Percentiles rank a stretch among this genome's conserved stretches.
These are phyloP conservation scores for Thunnus thynnus DNA, from an alignment of 2,113 vertebrate genomes.

Conservation along the genomic window DNA sequence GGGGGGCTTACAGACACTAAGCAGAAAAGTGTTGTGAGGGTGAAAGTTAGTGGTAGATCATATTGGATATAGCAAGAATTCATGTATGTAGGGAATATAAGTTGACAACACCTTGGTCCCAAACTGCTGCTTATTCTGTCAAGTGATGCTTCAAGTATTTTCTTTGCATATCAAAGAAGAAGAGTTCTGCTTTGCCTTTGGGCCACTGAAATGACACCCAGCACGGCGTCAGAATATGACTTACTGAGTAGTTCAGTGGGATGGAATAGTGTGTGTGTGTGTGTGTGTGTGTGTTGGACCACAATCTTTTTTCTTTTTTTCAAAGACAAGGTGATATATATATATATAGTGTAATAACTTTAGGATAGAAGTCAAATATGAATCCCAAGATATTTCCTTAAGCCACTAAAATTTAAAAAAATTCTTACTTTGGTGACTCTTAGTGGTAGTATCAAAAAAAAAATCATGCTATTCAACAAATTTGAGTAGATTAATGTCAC, in stretches of 20 bases:
- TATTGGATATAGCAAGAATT: neutral
- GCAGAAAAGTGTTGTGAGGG: slow-evolving; percentile 9
- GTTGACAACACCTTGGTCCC: neutral
- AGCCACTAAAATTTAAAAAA: neutral
- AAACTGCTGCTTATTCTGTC: slow-evolving; percentile 35
- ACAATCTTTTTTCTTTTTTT: neutral
- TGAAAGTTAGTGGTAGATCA: neutral
- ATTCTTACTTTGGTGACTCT: neutral
- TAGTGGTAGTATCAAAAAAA: too few species aligned
- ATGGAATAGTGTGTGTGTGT: slow-evolving; percentile 6
- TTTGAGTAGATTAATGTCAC: too few species aligned
- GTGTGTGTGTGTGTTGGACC: slow-evolving; percentile 2
- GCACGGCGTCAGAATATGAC: slow-evolving; percentile 41
- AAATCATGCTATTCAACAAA: neutral
- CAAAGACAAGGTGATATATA: neutral
- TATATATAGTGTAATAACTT: neutral
- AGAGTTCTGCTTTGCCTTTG: slow-evolving; percentile 40
- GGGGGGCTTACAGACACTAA: neutral
- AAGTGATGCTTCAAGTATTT: slow-evolving; percentile 40
- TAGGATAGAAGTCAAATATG: neutral
- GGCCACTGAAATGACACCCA: slow-evolving; percentile 52
- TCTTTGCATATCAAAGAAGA: slow-evolving; percentile 60
- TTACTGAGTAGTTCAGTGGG: slow-evolving; percentile 31
- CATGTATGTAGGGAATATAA: slow-evolving; percentile 4
- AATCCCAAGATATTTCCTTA: neutral